Evolutionary conservation across 2,888 invertebrate species (phyloP).

Genomic region (Plutella xylostella): DNA sequence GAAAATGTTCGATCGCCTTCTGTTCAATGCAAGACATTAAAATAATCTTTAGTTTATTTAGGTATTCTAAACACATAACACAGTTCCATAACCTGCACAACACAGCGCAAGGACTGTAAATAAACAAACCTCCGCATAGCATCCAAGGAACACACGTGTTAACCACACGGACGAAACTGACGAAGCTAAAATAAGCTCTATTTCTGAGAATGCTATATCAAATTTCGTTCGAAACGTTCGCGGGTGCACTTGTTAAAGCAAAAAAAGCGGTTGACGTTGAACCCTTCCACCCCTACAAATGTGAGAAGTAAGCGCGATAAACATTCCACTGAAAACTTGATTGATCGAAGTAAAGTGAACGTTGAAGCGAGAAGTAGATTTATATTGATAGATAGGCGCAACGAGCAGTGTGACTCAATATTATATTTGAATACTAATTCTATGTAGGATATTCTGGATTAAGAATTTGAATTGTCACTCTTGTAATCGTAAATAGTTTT

Average conservation of each 20-base stretch:
- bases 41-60: neutral
- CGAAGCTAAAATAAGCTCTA: constrained; percentile 1
- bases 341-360: neutral
- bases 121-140: constrained; percentile 4
- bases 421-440: too few relatives aligned
- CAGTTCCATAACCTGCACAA: constrained; percentile 7
- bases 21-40: neutral
- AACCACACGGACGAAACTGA: neutral
- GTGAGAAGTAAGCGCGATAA: constrained; percentile 1
- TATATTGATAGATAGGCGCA: too few relatives aligned
- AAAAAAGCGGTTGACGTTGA: neutral
- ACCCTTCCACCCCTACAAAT: constrained; percentile 8
- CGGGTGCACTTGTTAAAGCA: neutral
- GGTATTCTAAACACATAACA: neutral
- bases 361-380: too few relatives aligned
- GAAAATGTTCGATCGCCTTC: too few relatives aligned
- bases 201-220: too few relatives aligned
- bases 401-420: too few relatives aligned
- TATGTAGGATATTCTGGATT: too few relatives aligned
- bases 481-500: too few relatives aligned
- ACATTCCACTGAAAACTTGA: neutral
- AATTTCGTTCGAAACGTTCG: neutral
- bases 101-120: constrained; percentile 1
- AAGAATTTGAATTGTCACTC: too few relatives aligned
- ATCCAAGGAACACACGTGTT: constrained; percentile 10